A percentile compares a stretch with the other conserved stretches of the same genome.
phyloP scores from a whole-genome alignment of 2,888 invertebrate genomes.

The Alsophila aescularia region DNA sequence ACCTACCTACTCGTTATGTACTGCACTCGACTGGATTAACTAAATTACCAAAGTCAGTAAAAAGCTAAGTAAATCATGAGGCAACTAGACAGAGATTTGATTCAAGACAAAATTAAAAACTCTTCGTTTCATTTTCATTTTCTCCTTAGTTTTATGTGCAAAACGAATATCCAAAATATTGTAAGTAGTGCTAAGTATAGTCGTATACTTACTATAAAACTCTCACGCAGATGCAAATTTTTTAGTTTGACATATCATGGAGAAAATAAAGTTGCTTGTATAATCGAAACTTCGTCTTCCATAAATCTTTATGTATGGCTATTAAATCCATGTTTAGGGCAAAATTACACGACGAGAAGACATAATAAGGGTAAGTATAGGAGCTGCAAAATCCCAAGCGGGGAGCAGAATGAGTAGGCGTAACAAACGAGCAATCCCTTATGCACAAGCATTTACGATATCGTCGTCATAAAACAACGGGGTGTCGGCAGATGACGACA shows the following conservation, averaged over 20 bases:
- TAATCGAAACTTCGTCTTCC: slow-evolving; percentile 1
- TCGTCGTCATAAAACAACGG: slow-evolving; percentile 18
- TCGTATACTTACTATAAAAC: too few species aligned
- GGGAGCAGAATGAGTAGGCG: slow-evolving; percentile 8
- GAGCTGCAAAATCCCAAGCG: slow-evolving; percentile 1
- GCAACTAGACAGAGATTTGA: too few species aligned
- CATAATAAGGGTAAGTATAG: slow-evolving; percentile 17
- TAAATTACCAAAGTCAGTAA: too few species aligned
- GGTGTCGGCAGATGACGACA: slow-evolving; percentile 12
- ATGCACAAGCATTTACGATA: slow-evolving; percentile 21
- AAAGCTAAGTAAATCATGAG: too few species aligned
- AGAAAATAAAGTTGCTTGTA: not conserved
- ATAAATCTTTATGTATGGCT: slow-evolving; percentile 17
- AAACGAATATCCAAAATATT: too few species aligned
- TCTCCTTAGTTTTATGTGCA: too few species aligned
- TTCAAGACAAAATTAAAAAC: too few species aligned
- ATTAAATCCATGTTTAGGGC: slow-evolving; percentile 11
- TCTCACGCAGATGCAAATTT: too few species aligned
- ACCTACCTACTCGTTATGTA: not conserved
- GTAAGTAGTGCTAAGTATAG: too few species aligned
- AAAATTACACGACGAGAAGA: slow-evolving; percentile 14
- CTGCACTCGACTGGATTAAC: too few species aligned
- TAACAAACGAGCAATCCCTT: slow-evolving; percentile 16
- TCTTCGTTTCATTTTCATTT: too few species aligned
- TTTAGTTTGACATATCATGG: too few species aligned